A percentile compares a stretch with the other conserved stretches of the same genome.
Conservation (phyloP, 2,797 vertebrate species). For the Pampus argenteus region DNA sequence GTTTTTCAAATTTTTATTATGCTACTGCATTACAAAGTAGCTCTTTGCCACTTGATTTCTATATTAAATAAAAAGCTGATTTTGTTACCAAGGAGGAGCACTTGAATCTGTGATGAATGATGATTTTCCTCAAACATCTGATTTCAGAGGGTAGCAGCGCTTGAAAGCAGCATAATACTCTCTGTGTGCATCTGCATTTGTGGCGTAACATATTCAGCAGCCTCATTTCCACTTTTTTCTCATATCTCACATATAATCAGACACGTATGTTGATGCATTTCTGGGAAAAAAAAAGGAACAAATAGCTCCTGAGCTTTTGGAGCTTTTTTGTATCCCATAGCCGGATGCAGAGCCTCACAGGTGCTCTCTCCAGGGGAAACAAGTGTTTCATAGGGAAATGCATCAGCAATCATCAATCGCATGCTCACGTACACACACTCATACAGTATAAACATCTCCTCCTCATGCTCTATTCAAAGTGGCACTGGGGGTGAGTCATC, state of each 20-base stretch:
- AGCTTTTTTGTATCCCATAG: conserved; percentile 25
- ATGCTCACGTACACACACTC: conserved; percentile 25
- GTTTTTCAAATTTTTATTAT: neutral
- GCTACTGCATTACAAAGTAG: conserved; percentile 14
- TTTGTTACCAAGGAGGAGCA: conserved; percentile 18
- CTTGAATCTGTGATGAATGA: conserved; percentile 29
- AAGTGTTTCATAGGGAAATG: conserved; percentile 70
- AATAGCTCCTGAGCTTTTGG: conserved; percentile 33
- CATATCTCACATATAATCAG: conserved; percentile 10
- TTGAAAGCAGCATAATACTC: conserved; percentile 22
- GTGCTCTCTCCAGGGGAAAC: conserved; percentile 57
- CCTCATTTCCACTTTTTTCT: conserved; percentile 32
- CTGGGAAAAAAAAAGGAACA: conserved; percentile 25
- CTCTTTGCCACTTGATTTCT: conserved; percentile 5
- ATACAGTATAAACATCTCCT: conserved; percentile 34
- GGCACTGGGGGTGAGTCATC: conserved; percentile 76
- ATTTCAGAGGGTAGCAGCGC: conserved; percentile 27
- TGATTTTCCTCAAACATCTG: conserved; percentile 26
- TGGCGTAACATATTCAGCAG: neutral
- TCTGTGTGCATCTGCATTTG: conserved; percentile 16
- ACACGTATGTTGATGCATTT: conserved; percentile 3
- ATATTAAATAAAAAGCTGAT: conserved; percentile 11
- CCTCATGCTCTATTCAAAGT: conserved; percentile 65
- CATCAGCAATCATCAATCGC: conserved; percentile 66
- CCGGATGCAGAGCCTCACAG: conserved; percentile 51